Evolutionary conservation across 2,797 vertebrate species (phyloP).

Genomic region (Hippocampus kuda): DNA sequence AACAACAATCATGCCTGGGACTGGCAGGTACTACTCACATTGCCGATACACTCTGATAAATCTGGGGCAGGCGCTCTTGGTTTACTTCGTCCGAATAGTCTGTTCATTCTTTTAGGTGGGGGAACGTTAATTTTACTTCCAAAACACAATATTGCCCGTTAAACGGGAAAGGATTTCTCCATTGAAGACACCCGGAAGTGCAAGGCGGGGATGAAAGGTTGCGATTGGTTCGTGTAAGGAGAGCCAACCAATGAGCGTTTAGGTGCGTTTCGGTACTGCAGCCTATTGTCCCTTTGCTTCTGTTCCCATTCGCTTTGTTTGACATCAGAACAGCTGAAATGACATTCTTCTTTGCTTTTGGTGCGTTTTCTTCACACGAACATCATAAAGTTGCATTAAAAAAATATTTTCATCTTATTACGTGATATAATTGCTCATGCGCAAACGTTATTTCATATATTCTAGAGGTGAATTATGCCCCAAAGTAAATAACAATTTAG

Average conservation of each 20-base stretch:
- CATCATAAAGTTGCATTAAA: not conserved
- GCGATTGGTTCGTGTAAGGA: constrained; percentile 37
- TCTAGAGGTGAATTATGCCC: no score
- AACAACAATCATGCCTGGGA: not conserved
- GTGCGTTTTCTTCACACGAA: not conserved
- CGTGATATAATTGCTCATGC: not conserved
- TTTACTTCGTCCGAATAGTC: constrained; percentile 89
- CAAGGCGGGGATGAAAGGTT: constrained; percentile 18
- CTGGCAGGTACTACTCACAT: constrained; percentile 68
- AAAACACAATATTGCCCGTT: constrained; percentile 17
- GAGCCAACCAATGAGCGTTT: constrained; percentile 38
- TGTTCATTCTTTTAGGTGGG: constrained; percentile 69
- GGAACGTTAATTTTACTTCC: constrained; percentile 1
- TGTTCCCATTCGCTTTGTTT: constrained; percentile 39
- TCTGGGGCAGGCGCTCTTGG: constrained; percentile 81
- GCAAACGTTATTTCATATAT: no score
- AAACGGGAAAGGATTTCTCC: constrained; percentile 20
- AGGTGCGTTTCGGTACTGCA: constrained; percentile 10
- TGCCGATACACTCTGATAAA: constrained; percentile 91
- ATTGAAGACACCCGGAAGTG: constrained; percentile 56
- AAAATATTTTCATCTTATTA: not conserved
- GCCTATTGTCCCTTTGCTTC: constrained; percentile 38
- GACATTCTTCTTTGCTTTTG: not conserved
- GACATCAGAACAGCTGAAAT: not conserved
- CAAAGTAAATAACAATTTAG: no score